Conservation (phyloP, 1,140 invertebrate species). For the Atta texana region DNA sequence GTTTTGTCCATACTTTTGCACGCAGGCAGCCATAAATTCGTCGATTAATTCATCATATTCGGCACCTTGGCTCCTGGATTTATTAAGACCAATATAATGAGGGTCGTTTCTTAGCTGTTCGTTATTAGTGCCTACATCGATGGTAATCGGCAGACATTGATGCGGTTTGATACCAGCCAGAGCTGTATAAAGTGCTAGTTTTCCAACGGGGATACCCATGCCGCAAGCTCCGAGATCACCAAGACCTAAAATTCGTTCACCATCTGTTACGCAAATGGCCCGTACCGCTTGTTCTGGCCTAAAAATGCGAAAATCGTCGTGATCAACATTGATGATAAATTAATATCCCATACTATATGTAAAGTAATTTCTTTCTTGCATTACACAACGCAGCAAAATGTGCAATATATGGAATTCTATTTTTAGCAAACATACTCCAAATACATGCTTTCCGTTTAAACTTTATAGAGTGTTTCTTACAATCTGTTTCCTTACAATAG, state of each 20-base stretch:
- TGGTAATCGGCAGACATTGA: constrained; percentile 95
- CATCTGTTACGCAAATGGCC: constrained; percentile 98
- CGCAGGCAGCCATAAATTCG: constrained; percentile 98
- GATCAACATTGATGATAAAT: neutral
- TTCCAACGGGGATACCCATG: constrained; percentile 98
- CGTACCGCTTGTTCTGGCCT: constrained; percentile 97
- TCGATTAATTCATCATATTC: constrained; percentile 98
- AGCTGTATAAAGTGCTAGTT: constrained; percentile 96
- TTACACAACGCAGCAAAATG: neutral
- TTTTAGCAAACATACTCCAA: constrained; percentile 37
- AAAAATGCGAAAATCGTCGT: constrained; percentile 67
- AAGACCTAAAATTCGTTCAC: constrained; percentile 96
- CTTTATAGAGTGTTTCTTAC: neutral
- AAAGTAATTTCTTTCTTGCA: neutral
- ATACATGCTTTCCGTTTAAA: neutral
- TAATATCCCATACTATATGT: neutral
- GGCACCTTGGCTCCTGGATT: constrained; percentile 93
- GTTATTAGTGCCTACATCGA: constrained; percentile 98
- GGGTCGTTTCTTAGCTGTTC: constrained; percentile 96
- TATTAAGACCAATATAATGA: constrained; percentile 97
- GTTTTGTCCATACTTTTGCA: constrained; percentile 96
- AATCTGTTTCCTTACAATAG: neutral
- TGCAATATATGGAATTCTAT: constrained; percentile 12
- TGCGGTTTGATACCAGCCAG: constrained; percentile 97
- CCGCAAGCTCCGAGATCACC: constrained; percentile 98